Conservation (phyloP, 2,888 invertebrate species). For the Lutraria lutraria region DNA sequence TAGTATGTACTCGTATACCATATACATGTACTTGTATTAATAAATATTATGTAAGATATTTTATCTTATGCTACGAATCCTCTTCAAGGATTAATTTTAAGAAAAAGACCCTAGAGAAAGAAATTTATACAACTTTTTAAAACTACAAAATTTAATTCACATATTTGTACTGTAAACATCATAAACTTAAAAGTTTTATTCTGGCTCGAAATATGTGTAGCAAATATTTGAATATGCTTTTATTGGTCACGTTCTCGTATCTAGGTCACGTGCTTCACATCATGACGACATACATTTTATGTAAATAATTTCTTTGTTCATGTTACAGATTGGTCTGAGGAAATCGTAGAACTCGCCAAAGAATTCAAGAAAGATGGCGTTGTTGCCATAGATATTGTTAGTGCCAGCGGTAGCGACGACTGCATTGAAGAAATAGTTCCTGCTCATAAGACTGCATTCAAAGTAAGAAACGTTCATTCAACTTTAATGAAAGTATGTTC, state of each 20-base stretch:
- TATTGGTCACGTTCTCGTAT: not conserved
- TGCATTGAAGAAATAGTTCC: slow-evolving; percentile 15
- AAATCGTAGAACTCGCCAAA: slow-evolving; percentile 86
- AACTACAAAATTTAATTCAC: no score
- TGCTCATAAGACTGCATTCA: slow-evolving; percentile 30
- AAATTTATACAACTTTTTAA: no score
- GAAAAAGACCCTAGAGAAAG: no score
- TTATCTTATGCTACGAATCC: not conserved
- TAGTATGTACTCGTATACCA: slow-evolving; percentile 36
- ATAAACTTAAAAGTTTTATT: not conserved
- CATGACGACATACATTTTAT: no score
- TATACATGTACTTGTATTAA: not conserved
- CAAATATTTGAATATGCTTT: not conserved
- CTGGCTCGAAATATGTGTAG: not conserved
- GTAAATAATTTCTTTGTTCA: not conserved
- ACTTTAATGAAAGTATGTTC: no score
- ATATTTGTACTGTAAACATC: not conserved
- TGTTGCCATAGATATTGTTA: slow-evolving; percentile 89
- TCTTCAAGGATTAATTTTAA: no score
- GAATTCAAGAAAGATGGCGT: slow-evolving; percentile 87
- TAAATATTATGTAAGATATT: not conserved
- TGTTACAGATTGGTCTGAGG: slow-evolving; percentile 74
- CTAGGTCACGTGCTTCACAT: no score
- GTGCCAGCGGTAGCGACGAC: slow-evolving; percentile 75
- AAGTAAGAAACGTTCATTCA: not conserved